phyloP scores from a whole-genome alignment of 2,797 vertebrate species.

The Catharus ustulatus region DNA sequence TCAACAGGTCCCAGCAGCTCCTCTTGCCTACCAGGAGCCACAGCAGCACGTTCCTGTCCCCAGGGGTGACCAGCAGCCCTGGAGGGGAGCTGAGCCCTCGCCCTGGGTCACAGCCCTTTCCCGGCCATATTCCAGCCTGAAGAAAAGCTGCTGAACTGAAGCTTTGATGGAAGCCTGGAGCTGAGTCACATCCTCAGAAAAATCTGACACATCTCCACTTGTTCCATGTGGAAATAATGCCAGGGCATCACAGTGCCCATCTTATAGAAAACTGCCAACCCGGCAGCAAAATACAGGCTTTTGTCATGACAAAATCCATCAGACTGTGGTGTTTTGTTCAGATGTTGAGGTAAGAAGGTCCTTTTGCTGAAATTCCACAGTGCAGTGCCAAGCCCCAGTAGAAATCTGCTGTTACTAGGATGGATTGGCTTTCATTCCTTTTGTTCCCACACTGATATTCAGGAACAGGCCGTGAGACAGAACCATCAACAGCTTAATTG shows the following conservation, averaged over 20 bases:
- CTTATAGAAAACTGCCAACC: fast-evolving
- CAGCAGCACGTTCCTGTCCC: background rate
- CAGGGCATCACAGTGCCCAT: background rate
- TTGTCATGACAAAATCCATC: background rate
- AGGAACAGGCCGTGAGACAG: fast-evolving
- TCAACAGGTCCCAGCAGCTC: background rate
- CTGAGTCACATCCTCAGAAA: background rate
- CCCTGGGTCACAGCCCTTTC: background rate
- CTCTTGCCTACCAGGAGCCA: background rate
- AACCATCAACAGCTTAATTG: background rate
- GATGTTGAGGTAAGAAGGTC: background rate
- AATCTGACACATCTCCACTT: background rate
- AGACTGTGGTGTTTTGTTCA: fast-evolving
- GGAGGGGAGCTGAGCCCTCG: background rate
- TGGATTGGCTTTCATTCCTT: background rate
- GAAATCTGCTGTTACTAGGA: background rate
- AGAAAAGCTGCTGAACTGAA: background rate
- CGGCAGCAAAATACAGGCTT: background rate
- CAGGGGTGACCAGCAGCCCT: background rate
- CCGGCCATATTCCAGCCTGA: background rate
- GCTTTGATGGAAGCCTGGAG: background rate
- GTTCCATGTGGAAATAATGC: no score
- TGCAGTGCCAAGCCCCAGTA: fast-evolving
- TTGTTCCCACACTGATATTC: background rate
- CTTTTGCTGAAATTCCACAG: background rate